These are phyloP conservation scores for Tetrax tetrax DNA, from an alignment of 2,113 vertebrate genomes.

Conservation along the genomic window DNA sequence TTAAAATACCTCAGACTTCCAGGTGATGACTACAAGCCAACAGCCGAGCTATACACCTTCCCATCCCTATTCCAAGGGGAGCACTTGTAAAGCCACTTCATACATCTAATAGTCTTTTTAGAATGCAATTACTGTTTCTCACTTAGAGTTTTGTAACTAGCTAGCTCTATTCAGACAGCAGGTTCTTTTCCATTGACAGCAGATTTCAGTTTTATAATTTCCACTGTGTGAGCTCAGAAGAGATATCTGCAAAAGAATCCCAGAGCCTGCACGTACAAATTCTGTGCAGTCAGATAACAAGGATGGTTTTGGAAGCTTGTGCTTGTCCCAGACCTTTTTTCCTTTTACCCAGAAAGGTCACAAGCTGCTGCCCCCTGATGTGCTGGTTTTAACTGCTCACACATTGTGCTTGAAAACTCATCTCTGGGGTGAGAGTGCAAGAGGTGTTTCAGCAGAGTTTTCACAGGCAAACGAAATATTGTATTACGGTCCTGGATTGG, in stretches of 20 bases:
- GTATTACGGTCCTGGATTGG: neutral
- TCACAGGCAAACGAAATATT: neutral
- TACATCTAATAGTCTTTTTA: neutral
- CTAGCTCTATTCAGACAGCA: neutral
- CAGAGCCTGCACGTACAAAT: neutral
- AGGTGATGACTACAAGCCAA: neutral
- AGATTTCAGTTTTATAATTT: neutral
- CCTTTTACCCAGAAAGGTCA: slow-evolving; percentile 7
- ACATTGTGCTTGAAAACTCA: rapidly evolving
- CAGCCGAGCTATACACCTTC: neutral
- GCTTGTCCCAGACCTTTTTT: neutral
- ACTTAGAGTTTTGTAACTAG: neutral
- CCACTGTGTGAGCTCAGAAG: neutral
- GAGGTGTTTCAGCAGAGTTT: neutral
- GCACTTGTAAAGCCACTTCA: neutral
- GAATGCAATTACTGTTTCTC: neutral
- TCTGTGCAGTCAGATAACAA: neutral
- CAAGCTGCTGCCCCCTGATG: neutral
- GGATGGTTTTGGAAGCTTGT: neutral
- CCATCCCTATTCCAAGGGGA: neutral
- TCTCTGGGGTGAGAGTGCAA: neutral
- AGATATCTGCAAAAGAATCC: neutral
- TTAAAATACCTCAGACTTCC: neutral
- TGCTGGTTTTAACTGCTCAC: neutral
- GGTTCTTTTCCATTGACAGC: rapidly evolving